phyloP scores from a whole-genome alignment of 2,113 vertebrate species.

The Pterocles burchelli region DNA sequence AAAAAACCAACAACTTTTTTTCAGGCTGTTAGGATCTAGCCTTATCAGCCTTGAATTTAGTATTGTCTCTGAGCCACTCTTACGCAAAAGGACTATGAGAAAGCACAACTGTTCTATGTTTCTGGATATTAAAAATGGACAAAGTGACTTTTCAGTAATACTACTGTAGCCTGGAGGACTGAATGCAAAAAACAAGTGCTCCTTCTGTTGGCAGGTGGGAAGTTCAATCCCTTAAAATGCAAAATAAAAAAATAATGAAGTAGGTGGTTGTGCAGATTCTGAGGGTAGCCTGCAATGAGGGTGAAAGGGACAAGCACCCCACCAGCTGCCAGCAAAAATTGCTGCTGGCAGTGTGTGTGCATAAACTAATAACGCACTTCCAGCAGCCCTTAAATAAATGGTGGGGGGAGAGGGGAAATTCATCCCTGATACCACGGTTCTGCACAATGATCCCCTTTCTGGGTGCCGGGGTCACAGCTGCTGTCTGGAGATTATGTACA shows the following conservation, averaged over 20 bases:
- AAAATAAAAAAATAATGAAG: constrained; percentile 18
- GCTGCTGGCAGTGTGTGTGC: not conserved
- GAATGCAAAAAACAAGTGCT: not conserved
- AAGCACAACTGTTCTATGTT: constrained; percentile 44
- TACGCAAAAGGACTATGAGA: not conserved
- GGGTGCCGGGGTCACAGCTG: constrained; percentile 58
- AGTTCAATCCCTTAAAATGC: not conserved
- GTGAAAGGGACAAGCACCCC: not conserved
- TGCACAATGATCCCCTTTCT: constrained; percentile 62
- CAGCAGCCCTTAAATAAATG: not conserved
- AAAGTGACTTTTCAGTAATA: constrained; percentile 43
- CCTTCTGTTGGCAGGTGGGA: constrained; percentile 54
- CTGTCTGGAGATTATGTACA: constrained; percentile 65
- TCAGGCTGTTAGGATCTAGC: not conserved
- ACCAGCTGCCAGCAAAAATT: constrained; percentile 30
- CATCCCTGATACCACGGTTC: not conserved
- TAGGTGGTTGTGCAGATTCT: not conserved
- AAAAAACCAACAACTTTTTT: not conserved
- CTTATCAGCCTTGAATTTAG: constrained; percentile 26
- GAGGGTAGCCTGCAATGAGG: not conserved
- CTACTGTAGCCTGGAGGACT: not conserved
- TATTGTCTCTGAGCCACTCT: not conserved
- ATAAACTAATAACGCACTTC: not conserved
- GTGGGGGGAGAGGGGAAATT: constrained; percentile 24
- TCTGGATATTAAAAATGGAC: constrained; percentile 50